These are phyloP conservation scores for Drosophila pseudoananassae DNA, from an alignment of 1,140 invertebrate species.

Conservation along the genomic window DNA sequence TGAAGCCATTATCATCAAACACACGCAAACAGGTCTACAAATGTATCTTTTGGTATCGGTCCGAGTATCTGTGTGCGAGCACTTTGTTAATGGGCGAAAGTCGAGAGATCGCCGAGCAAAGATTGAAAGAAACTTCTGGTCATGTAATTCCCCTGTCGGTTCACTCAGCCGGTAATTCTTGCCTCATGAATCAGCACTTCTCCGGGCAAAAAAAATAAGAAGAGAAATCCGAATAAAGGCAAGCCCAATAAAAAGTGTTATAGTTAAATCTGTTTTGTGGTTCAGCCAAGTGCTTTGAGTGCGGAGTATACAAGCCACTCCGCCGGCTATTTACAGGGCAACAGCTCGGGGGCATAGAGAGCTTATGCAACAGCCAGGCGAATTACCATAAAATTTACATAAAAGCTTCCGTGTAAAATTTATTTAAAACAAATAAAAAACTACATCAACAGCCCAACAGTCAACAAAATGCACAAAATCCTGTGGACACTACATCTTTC, in stretches of 20 bases:
- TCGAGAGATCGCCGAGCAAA: slow-evolving; percentile 23
- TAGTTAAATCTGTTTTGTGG: slow-evolving; percentile 49
- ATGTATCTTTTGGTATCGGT: slow-evolving; percentile 8
- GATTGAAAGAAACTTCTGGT: slow-evolving; percentile 53
- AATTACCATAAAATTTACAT: slow-evolving; percentile 83
- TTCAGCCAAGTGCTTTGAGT: slow-evolving; percentile 13
- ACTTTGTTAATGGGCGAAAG: slow-evolving; percentile 41
- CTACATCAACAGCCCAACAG: slow-evolving; percentile 23
- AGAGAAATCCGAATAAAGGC: slow-evolving; percentile 35
- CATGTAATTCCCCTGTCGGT: slow-evolving; percentile 47
- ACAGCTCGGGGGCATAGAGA: slow-evolving; percentile 13
- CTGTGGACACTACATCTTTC: slow-evolving; percentile 62
- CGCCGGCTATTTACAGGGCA: slow-evolving; percentile 16
- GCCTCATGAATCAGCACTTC: slow-evolving; percentile 59
- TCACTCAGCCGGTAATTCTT: slow-evolving; percentile 41
- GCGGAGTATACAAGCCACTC: slow-evolving; percentile 41
- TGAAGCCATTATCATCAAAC: slow-evolving; percentile 35
- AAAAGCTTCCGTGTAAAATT: slow-evolving; percentile 80
- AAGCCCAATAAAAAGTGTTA: slow-evolving; percentile 51
- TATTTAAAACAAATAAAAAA: slow-evolving; percentile 79
- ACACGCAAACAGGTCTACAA: slow-evolving; percentile 26
- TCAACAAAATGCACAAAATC: slow-evolving; percentile 51
- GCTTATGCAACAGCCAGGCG: slow-evolving; percentile 28
- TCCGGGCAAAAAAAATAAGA: background rate
- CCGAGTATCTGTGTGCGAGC: slow-evolving; percentile 18